Evolutionary conservation across 2,797 vertebrate species (phyloP), one percentile per base, ranked within the genome.

Genomic region (Serranus cabrilla): DNA sequence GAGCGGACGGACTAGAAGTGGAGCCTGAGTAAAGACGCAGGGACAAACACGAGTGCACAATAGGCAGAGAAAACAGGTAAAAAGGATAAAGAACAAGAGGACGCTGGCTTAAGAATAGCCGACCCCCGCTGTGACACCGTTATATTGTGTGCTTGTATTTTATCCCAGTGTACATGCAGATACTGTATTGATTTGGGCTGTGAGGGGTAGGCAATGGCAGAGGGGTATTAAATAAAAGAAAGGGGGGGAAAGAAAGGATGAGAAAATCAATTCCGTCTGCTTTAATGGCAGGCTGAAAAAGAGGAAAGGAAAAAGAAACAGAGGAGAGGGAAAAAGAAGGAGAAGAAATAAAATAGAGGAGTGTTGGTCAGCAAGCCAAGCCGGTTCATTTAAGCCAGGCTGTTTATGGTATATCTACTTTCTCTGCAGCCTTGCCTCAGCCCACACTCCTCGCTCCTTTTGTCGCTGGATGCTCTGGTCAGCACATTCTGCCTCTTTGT

Each of bases 401-500:
- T 45, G 78, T 79, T 74, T 31, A 55, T 58, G 77, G 82, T 69
- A 31, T 23, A 68, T 80, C 76, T 80, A 65, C 78, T 83, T 62
- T 71, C 60, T 46, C 61, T 58, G 58, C 81, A 75, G 59, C 66
- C 64, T 60, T 23, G 50, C 70, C 45, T 79, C 80, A 66, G 74
- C 81, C 82, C 71, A 80, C 86, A 74, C 76, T 37, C 54, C 39
- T 67, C 57, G 10, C 57, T 79, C 54, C 81, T 84, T 80, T 87
- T 86, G 81, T 89, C 81, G 52, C 68, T 73, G 86, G 77, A 87
- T 84, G 57, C 83, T 81, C 87, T 69, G 80, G 91, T 91, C 90
- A 95, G 92, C 94, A 92, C 67, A 86, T 89, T 90, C 69, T 87
- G 93, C 91, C 78, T 80, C 51, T 89, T 90, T 91, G 93, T 91